Percentiles rank a stretch among this genome's conserved stretches.
These are phyloP conservation scores for Ooceraea biroi DNA, from an alignment of 1,140 invertebrate species.

Conservation along the genomic window DNA sequence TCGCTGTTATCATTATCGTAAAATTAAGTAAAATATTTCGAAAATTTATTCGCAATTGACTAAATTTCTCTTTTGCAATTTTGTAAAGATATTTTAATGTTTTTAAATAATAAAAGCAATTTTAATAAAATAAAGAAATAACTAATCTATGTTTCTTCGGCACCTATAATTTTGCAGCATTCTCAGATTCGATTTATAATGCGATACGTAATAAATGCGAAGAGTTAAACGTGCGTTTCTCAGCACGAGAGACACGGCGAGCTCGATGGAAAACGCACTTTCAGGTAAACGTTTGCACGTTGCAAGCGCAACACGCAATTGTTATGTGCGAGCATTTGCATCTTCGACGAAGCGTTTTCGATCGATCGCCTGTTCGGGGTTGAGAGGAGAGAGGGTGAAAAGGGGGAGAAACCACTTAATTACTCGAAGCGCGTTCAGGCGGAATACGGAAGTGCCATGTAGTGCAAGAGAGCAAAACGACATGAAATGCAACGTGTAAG, in stretches of 20 bases:
- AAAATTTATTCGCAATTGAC: not conserved
- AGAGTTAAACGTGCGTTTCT: constrained; percentile 33
- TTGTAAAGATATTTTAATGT: too few species aligned
- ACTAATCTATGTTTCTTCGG: too few species aligned
- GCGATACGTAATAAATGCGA: constrained; percentile 11
- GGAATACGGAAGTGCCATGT: constrained; percentile 53
- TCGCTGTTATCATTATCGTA: not conserved
- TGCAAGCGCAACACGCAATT: not conserved
- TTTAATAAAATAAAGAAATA: too few species aligned
- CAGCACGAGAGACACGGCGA: constrained; percentile 5
- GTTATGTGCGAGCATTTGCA: constrained; percentile 21
- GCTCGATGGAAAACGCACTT: constrained; percentile 20
- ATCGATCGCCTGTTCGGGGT: constrained; percentile 43
- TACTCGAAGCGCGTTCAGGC: constrained; percentile 51
- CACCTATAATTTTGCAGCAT: not conserved
- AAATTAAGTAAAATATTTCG: constrained; percentile 2
- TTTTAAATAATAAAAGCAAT: too few species aligned
- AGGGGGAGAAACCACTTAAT: constrained; percentile 50
- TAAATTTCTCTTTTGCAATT: too few species aligned
- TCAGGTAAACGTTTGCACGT: not conserved
- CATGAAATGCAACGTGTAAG: constrained; percentile 48
- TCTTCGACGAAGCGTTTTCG: constrained; percentile 45
- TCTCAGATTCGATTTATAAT: not conserved
- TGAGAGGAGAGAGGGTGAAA: not conserved
- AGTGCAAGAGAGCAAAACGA: constrained; percentile 58